These are phyloP conservation scores for Rhodinocichla rosea DNA, from an alignment of 2,113 vertebrate species.

Conservation along the genomic window DNA sequence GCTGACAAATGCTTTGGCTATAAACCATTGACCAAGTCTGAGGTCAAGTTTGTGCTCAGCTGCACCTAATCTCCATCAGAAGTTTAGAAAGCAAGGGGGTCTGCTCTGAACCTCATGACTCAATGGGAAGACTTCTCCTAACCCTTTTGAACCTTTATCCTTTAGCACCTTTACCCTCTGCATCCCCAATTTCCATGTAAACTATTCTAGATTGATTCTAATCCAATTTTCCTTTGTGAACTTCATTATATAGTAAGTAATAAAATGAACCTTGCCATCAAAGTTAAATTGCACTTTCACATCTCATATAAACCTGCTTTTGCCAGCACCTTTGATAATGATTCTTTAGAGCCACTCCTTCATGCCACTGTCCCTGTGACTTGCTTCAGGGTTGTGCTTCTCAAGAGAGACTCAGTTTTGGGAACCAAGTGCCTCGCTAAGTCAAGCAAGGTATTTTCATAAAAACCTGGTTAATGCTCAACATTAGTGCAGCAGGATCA, in stretches of 20 bases:
- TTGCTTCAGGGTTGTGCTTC: neutral
- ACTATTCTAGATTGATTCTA: neutral
- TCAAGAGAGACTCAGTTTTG: neutral
- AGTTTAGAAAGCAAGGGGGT: neutral
- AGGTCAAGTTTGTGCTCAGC: neutral
- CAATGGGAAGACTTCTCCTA: neutral
- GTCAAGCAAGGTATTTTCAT: neutral
- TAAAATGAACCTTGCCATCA: neutral
- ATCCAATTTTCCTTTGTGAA: neutral
- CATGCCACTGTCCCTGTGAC: neutral
- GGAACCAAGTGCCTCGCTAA: neutral
- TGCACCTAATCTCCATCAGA: neutral
- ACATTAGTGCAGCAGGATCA: neutral
- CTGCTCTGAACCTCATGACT: neutral
- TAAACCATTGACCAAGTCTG: neutral
- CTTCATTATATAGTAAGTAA: neutral
- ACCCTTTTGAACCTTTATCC: neutral
- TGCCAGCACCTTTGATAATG: neutral
- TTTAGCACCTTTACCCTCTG: neutral
- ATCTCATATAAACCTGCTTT: neutral
- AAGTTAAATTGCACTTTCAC: neutral
- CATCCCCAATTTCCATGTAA: accelerated
- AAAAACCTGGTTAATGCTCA: neutral
- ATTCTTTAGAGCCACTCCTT: neutral
- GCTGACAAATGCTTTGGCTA: neutral